Evolutionary conservation across 2,888 invertebrate genomes (phyloP).

Genomic region (Octodonta nipae): DNA sequence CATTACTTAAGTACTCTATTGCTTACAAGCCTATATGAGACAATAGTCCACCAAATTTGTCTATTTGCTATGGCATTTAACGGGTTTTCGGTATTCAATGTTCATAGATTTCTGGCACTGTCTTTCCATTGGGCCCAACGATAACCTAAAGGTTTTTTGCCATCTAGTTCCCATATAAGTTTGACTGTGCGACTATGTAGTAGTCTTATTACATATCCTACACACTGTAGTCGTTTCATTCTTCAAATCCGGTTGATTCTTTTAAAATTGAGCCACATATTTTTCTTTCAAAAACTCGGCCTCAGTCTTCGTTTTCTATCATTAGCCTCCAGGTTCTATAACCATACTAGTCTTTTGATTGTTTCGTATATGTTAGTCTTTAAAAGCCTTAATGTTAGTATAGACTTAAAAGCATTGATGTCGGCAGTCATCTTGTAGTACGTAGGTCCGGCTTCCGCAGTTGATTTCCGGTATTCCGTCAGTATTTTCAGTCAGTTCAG

Average conservation of each 20-base stretch:
- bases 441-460: background rate
- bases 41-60: background rate
- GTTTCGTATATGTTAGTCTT: too few relatives aligned
- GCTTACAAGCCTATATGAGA: conserved; percentile 1
- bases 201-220: conserved; percentile 4
- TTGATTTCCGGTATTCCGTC: background rate
- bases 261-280: conserved; percentile 3
- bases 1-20: too few relatives aligned
- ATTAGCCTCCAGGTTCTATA: background rate
- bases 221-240: conserved; percentile 4
- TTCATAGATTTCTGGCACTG: conserved; percentile 3
- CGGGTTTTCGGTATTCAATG: background rate
- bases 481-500: too few relatives aligned
- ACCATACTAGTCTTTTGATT: background rate
- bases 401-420: background rate
- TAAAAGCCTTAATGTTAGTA: background rate
- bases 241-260: background rate
- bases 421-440: conserved; percentile 1
- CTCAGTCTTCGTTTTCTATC: background rate
- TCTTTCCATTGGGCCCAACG: conserved; percentile 5
- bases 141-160: conserved; percentile 5
- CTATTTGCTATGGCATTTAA: background rate
- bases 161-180: conserved; percentile 1
- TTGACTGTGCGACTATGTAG: conserved; percentile 2
- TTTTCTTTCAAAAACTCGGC: background rate